A percentile compares a stretch with the other conserved stretches of the same genome.
Conservation (phyloP, 1,140 invertebrate species). For the Drosophila tani region DNA sequence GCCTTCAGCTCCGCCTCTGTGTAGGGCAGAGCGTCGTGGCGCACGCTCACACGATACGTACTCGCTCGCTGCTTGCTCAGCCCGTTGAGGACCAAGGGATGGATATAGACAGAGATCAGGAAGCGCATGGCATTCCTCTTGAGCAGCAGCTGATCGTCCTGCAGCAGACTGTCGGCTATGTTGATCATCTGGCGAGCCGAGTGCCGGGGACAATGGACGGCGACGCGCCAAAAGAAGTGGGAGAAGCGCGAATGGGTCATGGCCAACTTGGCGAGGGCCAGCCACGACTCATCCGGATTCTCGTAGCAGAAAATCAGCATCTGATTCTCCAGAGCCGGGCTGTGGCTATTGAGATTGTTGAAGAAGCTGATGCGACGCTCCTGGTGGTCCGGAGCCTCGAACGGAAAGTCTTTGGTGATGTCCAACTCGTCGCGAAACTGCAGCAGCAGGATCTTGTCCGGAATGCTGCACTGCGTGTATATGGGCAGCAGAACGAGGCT, state of each 20-base stretch:
- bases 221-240: conserved; percentile 17
- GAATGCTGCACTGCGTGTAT: not conserved
- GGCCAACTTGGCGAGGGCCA: conserved; percentile 39
- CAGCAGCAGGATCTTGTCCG: conserved; percentile 28
- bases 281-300: conserved; percentile 33
- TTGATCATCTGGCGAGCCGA: conserved; percentile 1
- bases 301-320: conserved; percentile 44
- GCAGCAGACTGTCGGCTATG: not conserved
- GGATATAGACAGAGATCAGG: conserved; percentile 26
- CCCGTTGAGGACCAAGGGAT: conserved; percentile 19
- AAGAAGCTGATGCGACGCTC: conserved; percentile 34
- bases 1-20: not conserved
- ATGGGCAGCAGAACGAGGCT: conserved; percentile 17
- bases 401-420: not conserved
- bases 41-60: conserved; percentile 2
- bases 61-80: not conserved
- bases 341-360: conserved; percentile 9
- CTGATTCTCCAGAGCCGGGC: not conserved
- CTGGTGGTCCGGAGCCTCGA: not conserved
- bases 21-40: conserved; percentile 7
- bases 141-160: conserved; percentile 16
- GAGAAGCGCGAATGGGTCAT: conserved; percentile 26
- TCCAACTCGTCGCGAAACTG: conserved; percentile 31
- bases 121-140: not conserved
- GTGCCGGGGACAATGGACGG: conserved; percentile 12